A percentile compares a stretch with the other conserved stretches of the same genome.
phyloP scores from a whole-genome alignment of 2,113 vertebrate species.

The Actenoides lindsayi region DNA sequence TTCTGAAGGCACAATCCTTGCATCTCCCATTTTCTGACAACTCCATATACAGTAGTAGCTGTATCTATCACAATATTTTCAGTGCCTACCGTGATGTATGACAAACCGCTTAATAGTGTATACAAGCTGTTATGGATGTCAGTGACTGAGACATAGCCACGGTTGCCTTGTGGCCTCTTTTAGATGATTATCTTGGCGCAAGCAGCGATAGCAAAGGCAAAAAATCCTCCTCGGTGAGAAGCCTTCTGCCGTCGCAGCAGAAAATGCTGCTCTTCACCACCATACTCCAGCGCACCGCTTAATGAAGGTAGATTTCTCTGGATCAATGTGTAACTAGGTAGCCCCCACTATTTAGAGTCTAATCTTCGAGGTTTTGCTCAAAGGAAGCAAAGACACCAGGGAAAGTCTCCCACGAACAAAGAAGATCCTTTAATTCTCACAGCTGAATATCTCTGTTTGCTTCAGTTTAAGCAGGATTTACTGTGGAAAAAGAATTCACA shows the following conservation, averaged over 20 bases:
- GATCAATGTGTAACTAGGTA: neutral
- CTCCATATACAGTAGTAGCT: neutral
- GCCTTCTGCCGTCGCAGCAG: neutral
- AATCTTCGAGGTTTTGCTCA: neutral
- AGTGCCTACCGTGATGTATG: neutral
- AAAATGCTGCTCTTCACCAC: neutral
- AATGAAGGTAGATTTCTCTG: neutral
- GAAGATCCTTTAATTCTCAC: neutral
- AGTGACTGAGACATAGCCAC: neutral
- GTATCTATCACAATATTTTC: slow-evolving; percentile 51
- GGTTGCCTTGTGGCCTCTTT: neutral
- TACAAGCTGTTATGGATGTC: slow-evolving; percentile 36
- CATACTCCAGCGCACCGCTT: neutral
- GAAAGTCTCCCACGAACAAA: neutral
- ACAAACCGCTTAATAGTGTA: slow-evolving; percentile 52
- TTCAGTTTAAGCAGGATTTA: neutral
- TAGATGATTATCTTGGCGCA: neutral
- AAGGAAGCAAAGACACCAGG: neutral
- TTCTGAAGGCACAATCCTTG: neutral
- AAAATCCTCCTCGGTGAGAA: neutral
- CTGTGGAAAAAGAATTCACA: neutral
- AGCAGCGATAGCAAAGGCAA: neutral
- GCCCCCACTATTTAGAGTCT: neutral
- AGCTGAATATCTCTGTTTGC: neutral
- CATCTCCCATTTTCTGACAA: slow-evolving; percentile 24